A percentile compares a stretch with the other conserved stretches of the same genome.
Conservation (phyloP, 2,797 vertebrate species). For the Orestias chungarensis region DNA sequence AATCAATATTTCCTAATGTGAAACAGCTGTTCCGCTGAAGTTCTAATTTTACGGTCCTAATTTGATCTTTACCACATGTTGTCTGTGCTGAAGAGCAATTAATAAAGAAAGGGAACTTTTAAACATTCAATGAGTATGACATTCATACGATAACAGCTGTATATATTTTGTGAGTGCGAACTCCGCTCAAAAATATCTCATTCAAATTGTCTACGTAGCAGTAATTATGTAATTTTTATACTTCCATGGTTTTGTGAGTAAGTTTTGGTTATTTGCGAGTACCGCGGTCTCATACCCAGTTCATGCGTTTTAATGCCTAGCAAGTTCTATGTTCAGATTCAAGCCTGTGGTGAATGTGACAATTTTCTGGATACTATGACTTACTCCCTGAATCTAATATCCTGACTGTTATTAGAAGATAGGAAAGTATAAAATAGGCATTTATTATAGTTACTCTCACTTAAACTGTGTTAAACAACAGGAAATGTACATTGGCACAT, state of each 20-base stretch:
- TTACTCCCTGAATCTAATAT: not conserved
- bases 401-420: not conserved
- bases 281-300: too few relatives aligned
- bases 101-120: not conserved
- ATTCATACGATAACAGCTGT: constrained; percentile 6
- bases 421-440: not conserved
- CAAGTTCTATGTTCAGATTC: not conserved
- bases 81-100: constrained; percentile 8
- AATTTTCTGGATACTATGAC: not conserved
- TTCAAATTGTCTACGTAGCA: too few relatives aligned
- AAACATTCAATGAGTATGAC: not conserved
- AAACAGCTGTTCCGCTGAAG: constrained; percentile 26
- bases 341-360: not conserved
- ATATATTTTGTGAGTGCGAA: constrained; percentile 8
- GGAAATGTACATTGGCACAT: not conserved
- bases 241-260: constrained; percentile 27
- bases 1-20: constrained; percentile 42
- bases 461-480: not conserved
- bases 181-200: constrained; percentile 8
- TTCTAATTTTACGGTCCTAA: not conserved
- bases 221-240: constrained; percentile 36
- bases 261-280: constrained; percentile 46
- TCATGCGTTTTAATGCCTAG: too few relatives aligned
- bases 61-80: constrained; percentile 20
- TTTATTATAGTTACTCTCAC: not conserved